Evolutionary conservation across 1,140 invertebrate genomes (phyloP), one percentile per base, ranked within the genome.

Genomic region (Drepana arcuata): DNA sequence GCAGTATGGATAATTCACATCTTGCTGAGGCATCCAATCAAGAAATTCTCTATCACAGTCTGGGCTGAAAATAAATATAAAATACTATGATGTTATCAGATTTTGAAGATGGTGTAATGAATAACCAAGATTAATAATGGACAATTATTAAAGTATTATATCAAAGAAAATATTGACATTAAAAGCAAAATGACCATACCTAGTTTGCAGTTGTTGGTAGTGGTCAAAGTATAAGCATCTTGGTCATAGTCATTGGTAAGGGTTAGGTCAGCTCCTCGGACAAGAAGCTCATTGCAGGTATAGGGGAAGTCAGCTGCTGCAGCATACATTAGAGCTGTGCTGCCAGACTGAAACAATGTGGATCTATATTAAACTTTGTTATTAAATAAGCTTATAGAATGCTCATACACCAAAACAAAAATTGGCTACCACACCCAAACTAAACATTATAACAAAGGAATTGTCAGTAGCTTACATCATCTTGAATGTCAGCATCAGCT

Each of bases 271-370:
- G 94, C 92, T 28, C 91, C 91, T 63, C 88, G 86, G 15, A 88
- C 80, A 16, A 97, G 84, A 18, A 97, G 81, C 67, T 95, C 92
- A 61, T 93, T 91, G 53, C 92, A 93, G 34, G 92, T 92, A 65
- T 93, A 91, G 1, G 92, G 90, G 84, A 95, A 93, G 84, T 96
- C 93, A 23, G 91, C 92, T 64, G 89, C 88, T 7, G 93, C 92
- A 21, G 94, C 93, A 84, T 94, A 96, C 89, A 96, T 95, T 14
- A 97, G 79, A 7, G 94, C 90, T 28, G 93, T 94, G 64, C 93
- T 95, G 28, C 92, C 92, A 54, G 92, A 86, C 93, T 94, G 62
- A 25, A 86, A 82, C 35, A 54, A 51, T 43, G 18, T 5, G 18
- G 18, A 5, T 21, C 9, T n/a, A n/a, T n/a, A n/a, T n/a, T n/a